These are phyloP conservation scores for Leguminivora glycinivorella DNA, from an alignment of 1,140 invertebrate species.

Conservation along the genomic window DNA sequence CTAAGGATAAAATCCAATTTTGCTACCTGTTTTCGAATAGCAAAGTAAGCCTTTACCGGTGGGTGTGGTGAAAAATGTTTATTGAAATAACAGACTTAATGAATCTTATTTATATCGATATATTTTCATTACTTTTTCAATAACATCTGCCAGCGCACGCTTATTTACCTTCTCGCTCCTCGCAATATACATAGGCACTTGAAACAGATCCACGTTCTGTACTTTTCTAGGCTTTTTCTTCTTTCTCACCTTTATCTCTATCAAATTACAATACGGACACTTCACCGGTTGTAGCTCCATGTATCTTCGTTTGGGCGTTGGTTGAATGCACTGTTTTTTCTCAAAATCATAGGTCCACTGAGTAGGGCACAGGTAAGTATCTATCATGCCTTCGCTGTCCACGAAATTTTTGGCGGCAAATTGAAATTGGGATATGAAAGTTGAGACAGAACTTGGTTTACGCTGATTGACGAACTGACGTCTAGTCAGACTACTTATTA, in stretches of 20 bases:
- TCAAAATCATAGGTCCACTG: not conserved
- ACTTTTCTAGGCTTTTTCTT: not conserved
- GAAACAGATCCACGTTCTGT: not conserved
- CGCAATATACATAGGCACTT: not conserved
- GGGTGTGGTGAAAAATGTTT: no score
- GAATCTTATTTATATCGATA: no score
- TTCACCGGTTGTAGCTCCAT: not conserved
- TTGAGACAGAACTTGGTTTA: no score
- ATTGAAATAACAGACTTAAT: not conserved
- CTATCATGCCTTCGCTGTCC: not conserved
- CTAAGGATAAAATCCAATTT: no score
- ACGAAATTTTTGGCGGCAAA: not conserved
- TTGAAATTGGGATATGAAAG: no score
- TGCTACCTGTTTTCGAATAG: no score
- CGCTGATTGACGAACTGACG: not conserved
- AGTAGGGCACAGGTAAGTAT: not conserved
- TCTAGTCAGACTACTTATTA: not conserved
- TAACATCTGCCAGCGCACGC: not conserved
- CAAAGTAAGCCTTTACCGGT: no score
- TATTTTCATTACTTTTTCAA: not conserved
- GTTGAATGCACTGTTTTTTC: not conserved
- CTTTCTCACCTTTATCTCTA: not conserved
- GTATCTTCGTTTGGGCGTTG: not conserved
- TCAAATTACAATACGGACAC: not conserved
- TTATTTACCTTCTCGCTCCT: not conserved